phyloP scores from a whole-genome alignment of 1,140 invertebrate species.

The Lanistes nyassanus region DNA sequence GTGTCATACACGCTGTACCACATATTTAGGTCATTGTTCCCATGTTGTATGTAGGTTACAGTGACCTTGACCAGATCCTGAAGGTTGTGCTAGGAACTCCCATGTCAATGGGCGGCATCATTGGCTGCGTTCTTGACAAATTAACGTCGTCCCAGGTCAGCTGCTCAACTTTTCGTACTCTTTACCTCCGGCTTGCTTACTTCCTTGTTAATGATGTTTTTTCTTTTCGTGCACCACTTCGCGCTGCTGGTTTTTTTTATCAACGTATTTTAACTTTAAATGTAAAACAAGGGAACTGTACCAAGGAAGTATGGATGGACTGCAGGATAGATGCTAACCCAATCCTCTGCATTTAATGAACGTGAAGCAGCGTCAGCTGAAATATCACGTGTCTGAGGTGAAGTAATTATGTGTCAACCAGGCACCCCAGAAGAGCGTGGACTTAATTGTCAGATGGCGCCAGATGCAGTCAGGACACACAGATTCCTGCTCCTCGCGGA shows the following conservation, averaged over 20 bases:
- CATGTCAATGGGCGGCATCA: conserved; percentile 44
- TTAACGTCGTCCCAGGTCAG: conserved; percentile 41
- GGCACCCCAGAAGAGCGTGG: conserved; percentile 48
- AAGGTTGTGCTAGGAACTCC: conserved; percentile 34
- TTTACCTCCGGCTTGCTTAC: background rate
- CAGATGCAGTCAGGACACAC: background rate
- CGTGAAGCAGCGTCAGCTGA: too few relatives aligned
- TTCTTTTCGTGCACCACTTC: too few relatives aligned
- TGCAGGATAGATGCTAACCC: too few relatives aligned
- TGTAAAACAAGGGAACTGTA: background rate
- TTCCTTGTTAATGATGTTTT: too few relatives aligned
- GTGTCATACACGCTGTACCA: too few relatives aligned
- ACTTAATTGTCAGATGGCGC: conserved; percentile 48
- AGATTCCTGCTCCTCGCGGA: background rate
- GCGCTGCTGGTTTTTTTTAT: too few relatives aligned
- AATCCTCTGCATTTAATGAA: too few relatives aligned
- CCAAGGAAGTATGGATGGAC: background rate
- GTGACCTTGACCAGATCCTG: conserved; percentile 36
- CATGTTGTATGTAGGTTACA: conserved; percentile 34
- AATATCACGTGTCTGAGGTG: too few relatives aligned
- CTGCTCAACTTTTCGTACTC: background rate
- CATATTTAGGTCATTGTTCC: too few relatives aligned
- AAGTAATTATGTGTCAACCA: background rate
- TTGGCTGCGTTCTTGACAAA: conserved; percentile 41
- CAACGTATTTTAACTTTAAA: too few relatives aligned